Evolutionary conservation across 92 coral and sea anemone species (phyloP).

Genomic region (Porites evermanni): DNA sequence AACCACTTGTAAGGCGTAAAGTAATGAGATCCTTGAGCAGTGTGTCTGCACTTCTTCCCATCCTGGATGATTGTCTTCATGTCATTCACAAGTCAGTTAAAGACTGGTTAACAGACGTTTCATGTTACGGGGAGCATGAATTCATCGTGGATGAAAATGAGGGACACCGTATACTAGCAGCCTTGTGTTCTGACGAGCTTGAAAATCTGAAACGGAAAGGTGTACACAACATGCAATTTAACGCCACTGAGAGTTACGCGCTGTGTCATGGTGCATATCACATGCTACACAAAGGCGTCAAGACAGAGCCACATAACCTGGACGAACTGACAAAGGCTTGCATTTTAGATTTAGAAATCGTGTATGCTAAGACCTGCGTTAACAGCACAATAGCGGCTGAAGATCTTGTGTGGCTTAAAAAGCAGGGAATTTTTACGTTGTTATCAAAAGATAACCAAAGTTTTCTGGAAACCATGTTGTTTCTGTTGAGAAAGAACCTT

Average conservation of each 20-base stretch:
- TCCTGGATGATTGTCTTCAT: slow-evolving; percentile 42
- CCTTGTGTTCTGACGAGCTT: slow-evolving; percentile 37
- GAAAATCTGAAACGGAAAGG: slow-evolving; percentile 18
- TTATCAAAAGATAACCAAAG: neutral
- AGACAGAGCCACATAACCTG: neutral
- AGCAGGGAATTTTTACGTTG: neutral
- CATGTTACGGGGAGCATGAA: slow-evolving; percentile 29
- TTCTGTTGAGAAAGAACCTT: slow-evolving; percentile 6
- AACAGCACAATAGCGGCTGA: slow-evolving; percentile 1
- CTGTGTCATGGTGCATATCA: slow-evolving; percentile 16
- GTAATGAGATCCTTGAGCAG: slow-evolving; percentile 14
- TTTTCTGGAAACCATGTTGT: neutral
- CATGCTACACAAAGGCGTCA: neutral
- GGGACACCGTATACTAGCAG: slow-evolving; percentile 56
- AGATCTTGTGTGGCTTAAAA: neutral
- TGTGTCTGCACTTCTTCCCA: slow-evolving; percentile 60
- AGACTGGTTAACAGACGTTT: slow-evolving; percentile 52
- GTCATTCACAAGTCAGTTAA: slow-evolving; percentile 70
- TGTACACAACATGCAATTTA: neutral
- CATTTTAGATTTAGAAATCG: slow-evolving; percentile 1
- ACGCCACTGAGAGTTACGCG: slow-evolving; percentile 1
- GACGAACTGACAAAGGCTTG: neutral
- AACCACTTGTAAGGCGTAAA: slow-evolving; percentile 1
- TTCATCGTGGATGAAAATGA: slow-evolving; percentile 37
- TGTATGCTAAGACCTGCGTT: slow-evolving; percentile 15